phyloP scores from a whole-genome alignment of 2,888 invertebrate species.

The Leptothorax acervorum region DNA sequence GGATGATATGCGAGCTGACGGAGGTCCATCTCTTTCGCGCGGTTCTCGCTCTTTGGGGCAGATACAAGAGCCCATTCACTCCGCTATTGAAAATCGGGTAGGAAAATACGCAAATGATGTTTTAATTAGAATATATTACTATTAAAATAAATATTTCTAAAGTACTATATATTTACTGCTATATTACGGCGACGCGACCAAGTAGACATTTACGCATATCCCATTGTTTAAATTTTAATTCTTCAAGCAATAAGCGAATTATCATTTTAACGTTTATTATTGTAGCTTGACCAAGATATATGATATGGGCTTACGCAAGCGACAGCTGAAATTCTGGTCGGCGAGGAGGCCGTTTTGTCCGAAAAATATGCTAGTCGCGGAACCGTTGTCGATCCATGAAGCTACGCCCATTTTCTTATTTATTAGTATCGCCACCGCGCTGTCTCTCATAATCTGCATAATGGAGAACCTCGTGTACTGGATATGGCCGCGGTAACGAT shows the following conservation, averaged over 20 bases:
- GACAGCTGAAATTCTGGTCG: conserved; percentile 78
- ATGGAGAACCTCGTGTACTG: conserved; percentile 63
- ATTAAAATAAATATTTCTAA: not conserved
- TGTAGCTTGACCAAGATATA: conserved; percentile 75
- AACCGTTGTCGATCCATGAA: conserved; percentile 79
- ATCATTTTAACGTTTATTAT: conserved; percentile 17
- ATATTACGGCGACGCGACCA: not conserved
- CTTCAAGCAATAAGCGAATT: not conserved
- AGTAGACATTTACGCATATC: not conserved
- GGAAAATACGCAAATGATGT: not conserved
- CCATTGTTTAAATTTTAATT: not conserved
- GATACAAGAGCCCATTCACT: conserved; percentile 77
- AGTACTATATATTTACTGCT: not conserved
- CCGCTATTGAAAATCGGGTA: conserved; percentile 80
- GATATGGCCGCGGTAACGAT: conserved; percentile 41
- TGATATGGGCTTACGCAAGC: conserved; percentile 75
- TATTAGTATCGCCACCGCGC: conserved; percentile 65
- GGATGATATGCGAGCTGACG: conserved; percentile 80
- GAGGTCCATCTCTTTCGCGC: conserved; percentile 71
- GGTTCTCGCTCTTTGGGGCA: conserved; percentile 64
- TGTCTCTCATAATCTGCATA: conserved; percentile 73
- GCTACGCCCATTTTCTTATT: conserved; percentile 77
- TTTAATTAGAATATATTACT: not conserved
- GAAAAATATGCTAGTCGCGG: conserved; percentile 72
- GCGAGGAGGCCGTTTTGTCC: conserved; percentile 79